These are phyloP conservation scores for Apodemus sylvaticus DNA, from an alignment of 2,113 vertebrate genomes.

Conservation along the genomic window DNA sequence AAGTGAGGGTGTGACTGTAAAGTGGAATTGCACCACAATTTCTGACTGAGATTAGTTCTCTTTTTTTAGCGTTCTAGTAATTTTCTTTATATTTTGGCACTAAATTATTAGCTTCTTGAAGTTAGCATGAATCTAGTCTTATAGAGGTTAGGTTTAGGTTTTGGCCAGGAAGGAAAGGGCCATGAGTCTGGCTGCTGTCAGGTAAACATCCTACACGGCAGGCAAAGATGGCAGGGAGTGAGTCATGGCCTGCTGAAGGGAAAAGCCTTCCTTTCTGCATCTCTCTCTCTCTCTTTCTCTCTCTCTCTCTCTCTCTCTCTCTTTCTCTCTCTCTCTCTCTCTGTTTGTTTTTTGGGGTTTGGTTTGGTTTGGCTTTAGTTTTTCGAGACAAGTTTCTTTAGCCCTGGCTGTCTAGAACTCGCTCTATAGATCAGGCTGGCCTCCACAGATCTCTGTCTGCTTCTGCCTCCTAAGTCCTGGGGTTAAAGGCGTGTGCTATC, in stretches of 20 bases:
- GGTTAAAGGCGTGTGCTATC: not conserved
- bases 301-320: too few species aligned
- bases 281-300: not conserved
- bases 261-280: not conserved
- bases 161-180: not conserved
- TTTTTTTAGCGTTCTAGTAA: slow-evolving; percentile 21
- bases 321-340: not conserved
- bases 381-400: not conserved
- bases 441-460: not conserved
- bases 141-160: not conserved
- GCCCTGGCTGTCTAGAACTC: not conserved
- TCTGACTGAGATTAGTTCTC: not conserved
- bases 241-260: not conserved
- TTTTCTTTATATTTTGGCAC: slow-evolving; percentile 55
- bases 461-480: not conserved
- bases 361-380: not conserved
- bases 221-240: not conserved
- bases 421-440: not conserved
- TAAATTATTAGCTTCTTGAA: slow-evolving; percentile 29
- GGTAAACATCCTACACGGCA: not conserved
- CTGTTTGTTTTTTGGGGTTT: not conserved
- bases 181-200: not conserved
- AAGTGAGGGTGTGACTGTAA: not conserved
- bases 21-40: not conserved
- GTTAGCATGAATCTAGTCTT: not conserved